Evolutionary conservation across 2,888 invertebrate species (phyloP).

Genomic region (Tolmerus cingulatus): DNA sequence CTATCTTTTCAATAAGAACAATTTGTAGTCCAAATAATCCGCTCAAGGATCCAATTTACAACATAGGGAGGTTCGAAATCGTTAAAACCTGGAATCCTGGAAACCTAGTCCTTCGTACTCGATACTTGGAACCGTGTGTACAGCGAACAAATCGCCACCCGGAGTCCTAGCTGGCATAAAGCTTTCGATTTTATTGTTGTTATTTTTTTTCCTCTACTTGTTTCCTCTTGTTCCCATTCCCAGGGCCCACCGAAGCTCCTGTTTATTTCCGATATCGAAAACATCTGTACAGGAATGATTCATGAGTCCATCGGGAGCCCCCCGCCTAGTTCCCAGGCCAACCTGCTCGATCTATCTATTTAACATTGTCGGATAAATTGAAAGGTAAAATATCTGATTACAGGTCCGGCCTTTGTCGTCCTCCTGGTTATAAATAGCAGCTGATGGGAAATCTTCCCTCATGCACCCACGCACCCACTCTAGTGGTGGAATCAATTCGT

Average conservation of each 20-base stretch:
- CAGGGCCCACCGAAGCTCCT: not conserved
- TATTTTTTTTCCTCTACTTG: not conserved
- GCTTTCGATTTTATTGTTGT: not conserved
- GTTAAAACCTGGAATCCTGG: not conserved
- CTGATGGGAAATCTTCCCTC: not conserved
- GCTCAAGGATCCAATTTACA: not conserved
- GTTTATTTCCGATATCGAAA: slow-evolving; percentile 16
- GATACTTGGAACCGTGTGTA: not conserved
- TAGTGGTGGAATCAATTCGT: not conserved
- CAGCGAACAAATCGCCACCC: not conserved
- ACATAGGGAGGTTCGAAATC: not conserved
- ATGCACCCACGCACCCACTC: not conserved
- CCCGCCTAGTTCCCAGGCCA: not conserved
- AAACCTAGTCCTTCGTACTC: not conserved
- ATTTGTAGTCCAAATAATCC: not conserved
- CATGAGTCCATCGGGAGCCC: not conserved
- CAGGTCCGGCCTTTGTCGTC: not conserved
- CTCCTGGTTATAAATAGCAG: not conserved
- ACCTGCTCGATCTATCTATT: not conserved
- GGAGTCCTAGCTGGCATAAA: not conserved
- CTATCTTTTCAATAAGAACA: not conserved
- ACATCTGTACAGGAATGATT: not conserved
- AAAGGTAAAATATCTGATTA: slow-evolving; percentile 21
- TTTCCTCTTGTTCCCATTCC: not conserved
- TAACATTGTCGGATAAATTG: slow-evolving; percentile 1